Base-by-base conservation (phyloP, 2,888 invertebrate species). In the Gymnosoma rotundatum region DNA sequence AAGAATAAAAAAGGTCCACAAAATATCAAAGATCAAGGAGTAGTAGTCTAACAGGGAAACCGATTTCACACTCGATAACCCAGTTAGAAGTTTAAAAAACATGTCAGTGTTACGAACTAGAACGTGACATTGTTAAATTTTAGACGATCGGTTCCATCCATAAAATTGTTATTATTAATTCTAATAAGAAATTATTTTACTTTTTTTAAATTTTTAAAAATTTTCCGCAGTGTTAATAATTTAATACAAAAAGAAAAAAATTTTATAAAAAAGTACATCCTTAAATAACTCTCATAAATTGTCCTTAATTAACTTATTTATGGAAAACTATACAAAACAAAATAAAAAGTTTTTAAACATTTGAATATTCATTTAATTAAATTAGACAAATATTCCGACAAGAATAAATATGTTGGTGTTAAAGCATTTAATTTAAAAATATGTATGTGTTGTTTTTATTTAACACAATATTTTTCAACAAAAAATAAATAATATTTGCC, bases 341-440 rank as follows among this genome's bases (percentile, higher is more conserved):
- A 48, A 1, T 48, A 48, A 16, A 32, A 48, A 58, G 66, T 58
- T 58, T 38, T 67, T 16, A 18, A 60, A 38, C 21, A 48, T 36
- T 58, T 66, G 48, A 75, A 75, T 66, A 75, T 58, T 64, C 58
- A 66, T 50, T 50, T 36, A 76, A 67, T 60, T 63, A 54, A 54
- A 73, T 48, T 32, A 21, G 20, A 14, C 38, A 42, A 42, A 42
- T 42, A 12, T 1, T 42, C 12, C 7, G 12, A 42, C 42, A 21
- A 72, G 42, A 6, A 60, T 48, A 72, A 72, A 60, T 50, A 60
- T 48, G 7, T 50, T 36, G 48, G 20, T 60, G 32, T 50, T 60
- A 48, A 72, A 72, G 60, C 16, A 50, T 72, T 60, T 48, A 50
- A 60, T 60, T 60, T 10, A 16, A 60, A 70, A 72, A 50, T 36